Evolutionary conservation across 2,888 invertebrate species (phyloP).

Genomic region (Chesias legatella): DNA sequence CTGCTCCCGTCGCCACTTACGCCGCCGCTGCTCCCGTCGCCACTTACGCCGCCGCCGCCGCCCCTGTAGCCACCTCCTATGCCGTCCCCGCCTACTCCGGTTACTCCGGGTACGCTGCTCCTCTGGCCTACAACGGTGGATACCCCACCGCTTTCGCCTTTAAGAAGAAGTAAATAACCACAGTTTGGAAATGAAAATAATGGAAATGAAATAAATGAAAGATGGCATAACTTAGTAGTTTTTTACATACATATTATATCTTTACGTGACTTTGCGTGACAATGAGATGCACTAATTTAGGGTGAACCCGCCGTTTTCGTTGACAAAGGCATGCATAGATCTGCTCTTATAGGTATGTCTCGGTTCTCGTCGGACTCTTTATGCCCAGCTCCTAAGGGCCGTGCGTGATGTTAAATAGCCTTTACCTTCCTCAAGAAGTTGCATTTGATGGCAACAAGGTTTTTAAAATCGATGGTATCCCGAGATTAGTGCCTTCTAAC

Average conservation of each 20-base stretch:
- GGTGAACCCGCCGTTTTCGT: too few species aligned
- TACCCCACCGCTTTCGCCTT: constrained; percentile 2
- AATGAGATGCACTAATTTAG: too few species aligned
- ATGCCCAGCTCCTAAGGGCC: too few species aligned
- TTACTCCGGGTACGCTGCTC: constrained; percentile 10
- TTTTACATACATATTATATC: background rate
- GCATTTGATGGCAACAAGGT: too few species aligned
- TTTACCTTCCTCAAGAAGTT: too few species aligned
- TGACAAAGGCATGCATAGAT: too few species aligned
- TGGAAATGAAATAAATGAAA: background rate
- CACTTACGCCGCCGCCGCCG: constrained; percentile 18
- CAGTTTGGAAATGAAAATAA: background rate
- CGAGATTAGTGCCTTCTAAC: too few species aligned
- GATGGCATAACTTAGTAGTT: background rate
- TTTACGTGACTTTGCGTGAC: too few species aligned
- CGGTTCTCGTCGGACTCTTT: too few species aligned
- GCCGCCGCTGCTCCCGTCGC: constrained; percentile 7
- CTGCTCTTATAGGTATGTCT: too few species aligned
- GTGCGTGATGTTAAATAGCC: too few species aligned
- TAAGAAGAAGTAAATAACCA: constrained; percentile 9
- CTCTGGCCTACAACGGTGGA: constrained; percentile 5
- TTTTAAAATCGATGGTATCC: too few species aligned
- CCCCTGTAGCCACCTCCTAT: constrained; percentile 37
- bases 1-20: background rate
- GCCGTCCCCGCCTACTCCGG: constrained; percentile 12